These are phyloP conservation scores for Cephalotes varians DNA, from an alignment of 2,888 invertebrate genomes.

Conservation along the genomic window DNA sequence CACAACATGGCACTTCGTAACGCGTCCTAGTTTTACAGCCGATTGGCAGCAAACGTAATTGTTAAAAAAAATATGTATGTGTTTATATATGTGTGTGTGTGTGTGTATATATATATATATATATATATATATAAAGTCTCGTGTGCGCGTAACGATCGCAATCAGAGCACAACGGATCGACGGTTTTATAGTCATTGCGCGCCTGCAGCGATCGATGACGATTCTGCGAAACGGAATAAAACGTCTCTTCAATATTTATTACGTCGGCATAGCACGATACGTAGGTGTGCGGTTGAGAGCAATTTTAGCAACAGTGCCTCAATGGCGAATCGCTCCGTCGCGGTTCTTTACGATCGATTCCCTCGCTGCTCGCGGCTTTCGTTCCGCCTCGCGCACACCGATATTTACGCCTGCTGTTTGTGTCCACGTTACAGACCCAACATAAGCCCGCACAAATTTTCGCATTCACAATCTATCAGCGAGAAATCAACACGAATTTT, in stretches of 20 bases:
- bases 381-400: conserved; percentile 57
- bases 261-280: conserved; percentile 5
- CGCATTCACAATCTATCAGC: conserved; percentile 18
- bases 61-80: neutral
- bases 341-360: conserved; percentile 73
- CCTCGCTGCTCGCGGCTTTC: conserved; percentile 59
- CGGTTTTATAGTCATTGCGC: conserved; percentile 51
- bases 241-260: conserved; percentile 47
- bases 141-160: conserved; percentile 16
- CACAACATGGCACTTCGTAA: conserved; percentile 30
- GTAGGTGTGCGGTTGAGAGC: conserved; percentile 60
- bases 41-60: conserved; percentile 43
- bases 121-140: neutral
- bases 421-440: conserved; percentile 44
- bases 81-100: neutral
- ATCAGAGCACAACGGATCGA: conserved; percentile 49
- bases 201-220: conserved; percentile 49
- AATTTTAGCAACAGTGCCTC: conserved; percentile 65
- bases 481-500: conserved; percentile 41
- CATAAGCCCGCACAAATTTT: conserved; percentile 6
- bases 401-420: conserved; percentile 71
- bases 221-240: conserved; percentile 53
- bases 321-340: conserved; percentile 68
- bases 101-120: neutral
- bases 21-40: conserved; percentile 50